Evolutionary conservation across 1,140 invertebrate genomes (phyloP).

Genomic region (Drosophila seguyi): DNA sequence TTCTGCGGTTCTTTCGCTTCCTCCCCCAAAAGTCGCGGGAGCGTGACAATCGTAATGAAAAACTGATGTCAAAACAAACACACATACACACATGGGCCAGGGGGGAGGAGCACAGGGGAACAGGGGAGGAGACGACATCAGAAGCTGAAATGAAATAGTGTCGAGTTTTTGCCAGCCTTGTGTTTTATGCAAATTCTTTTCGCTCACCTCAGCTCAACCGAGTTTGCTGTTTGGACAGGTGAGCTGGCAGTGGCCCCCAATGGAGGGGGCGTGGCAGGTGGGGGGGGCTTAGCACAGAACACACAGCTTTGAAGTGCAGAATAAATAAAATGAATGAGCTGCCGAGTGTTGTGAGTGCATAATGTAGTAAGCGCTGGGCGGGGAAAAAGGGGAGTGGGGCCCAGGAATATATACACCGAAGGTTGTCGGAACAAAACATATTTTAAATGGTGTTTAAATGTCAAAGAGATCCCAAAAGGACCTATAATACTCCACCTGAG

Average conservation of each 20-base stretch:
- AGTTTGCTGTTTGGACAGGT: conserved; percentile 74
- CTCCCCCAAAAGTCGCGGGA: conserved; percentile 32
- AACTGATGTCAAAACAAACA: conserved; percentile 69
- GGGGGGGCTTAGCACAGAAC: conserved; percentile 34
- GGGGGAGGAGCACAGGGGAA: neutral
- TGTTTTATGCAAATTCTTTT: conserved; percentile 79
- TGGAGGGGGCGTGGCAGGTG: conserved; percentile 9
- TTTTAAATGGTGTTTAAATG: conserved; percentile 58
- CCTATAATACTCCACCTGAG: conserved; percentile 6
- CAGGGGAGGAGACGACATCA: conserved; percentile 19
- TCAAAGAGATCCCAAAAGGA: neutral
- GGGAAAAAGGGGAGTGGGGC: neutral
- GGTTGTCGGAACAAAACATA: conserved; percentile 12
- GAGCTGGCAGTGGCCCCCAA: conserved; percentile 2
- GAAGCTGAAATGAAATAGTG: conserved; percentile 71
- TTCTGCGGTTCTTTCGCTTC: conserved; percentile 30
- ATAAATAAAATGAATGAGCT: conserved; percentile 80
- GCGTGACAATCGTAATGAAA: conserved; percentile 70
- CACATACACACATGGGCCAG: conserved; percentile 7
- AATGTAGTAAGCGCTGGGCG: conserved; percentile 59
- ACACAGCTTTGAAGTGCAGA: conserved; percentile 78
- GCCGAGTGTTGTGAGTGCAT: conserved; percentile 77
- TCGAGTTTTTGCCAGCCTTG: conserved; percentile 69
- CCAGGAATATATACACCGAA: conserved; percentile 2
- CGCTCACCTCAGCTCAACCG: conserved; percentile 56